Percentiles rank a stretch among this genome's conserved stretches.
Conservation (phyloP, 2,888 invertebrate genomes). For the Diogma glabrata region DNA sequence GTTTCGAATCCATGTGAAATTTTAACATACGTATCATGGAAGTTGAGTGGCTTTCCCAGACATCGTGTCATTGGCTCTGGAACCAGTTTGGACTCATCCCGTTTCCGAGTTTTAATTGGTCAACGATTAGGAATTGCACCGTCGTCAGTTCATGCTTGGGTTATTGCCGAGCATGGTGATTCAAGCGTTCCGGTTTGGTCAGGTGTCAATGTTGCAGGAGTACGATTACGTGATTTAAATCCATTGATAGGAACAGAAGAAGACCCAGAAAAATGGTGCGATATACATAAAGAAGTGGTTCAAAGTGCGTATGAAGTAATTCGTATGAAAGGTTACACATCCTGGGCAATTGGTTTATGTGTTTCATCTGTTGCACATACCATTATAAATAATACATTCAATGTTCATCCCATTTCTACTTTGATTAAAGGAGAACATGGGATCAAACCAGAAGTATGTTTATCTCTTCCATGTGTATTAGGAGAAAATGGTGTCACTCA, state of each 20-base stretch:
- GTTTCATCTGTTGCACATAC: conserved; percentile 58
- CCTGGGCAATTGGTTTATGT: conserved; percentile 82
- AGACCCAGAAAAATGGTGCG: conserved; percentile 69
- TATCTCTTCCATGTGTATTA: conserved; percentile 75
- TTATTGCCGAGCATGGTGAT: conserved; percentile 92
- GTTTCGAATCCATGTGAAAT: conserved; percentile 92
- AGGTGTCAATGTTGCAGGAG: conserved; percentile 84
- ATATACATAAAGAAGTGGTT: conserved; percentile 71
- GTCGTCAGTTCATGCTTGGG: conserved; percentile 80
- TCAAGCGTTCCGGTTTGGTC: conserved; percentile 89
- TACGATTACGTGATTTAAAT: conserved; percentile 66
- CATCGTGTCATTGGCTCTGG: conserved; percentile 85
- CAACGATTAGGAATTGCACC: conserved; percentile 71
- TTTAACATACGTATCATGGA: conserved; percentile 88
- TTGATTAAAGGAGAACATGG: conserved; percentile 70
- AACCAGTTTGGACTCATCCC: conserved; percentile 83
- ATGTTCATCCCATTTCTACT: conserved; percentile 69
- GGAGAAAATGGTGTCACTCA: conserved; percentile 58
- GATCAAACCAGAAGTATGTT: conserved; percentile 68
- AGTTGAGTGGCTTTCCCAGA: conserved; percentile 77
- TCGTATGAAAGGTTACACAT: conserved; percentile 79
- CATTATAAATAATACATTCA: conserved; percentile 59
- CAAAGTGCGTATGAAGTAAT: conserved; percentile 81
- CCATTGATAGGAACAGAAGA: conserved; percentile 56
- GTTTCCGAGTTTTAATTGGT: conserved; percentile 80